These are phyloP conservation scores for Trichopria drosophilae DNA, from an alignment of 2,888 invertebrate species.

Conservation along the genomic window DNA sequence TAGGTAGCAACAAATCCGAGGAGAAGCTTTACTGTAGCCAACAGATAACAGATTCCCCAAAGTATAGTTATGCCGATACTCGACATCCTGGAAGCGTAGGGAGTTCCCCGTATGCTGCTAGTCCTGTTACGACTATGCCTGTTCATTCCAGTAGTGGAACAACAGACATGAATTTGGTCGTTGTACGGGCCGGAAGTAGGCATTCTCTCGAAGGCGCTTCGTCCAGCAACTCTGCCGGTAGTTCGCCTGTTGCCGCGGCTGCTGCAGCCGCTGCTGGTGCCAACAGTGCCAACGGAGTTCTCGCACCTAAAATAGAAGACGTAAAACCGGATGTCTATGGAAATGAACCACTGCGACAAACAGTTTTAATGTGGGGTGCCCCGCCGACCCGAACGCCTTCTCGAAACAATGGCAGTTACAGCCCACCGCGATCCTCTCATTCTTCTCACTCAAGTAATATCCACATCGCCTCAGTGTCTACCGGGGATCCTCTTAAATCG, in stretches of 20 bases:
- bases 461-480: neutral
- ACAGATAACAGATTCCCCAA: slow-evolving; percentile 64
- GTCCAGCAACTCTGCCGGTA: slow-evolving; percentile 66
- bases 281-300: slow-evolving; percentile 57
- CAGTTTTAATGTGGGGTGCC: slow-evolving; percentile 90
- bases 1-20: slow-evolving; percentile 62
- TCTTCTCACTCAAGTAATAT: slow-evolving; percentile 45
- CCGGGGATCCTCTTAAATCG: slow-evolving; percentile 58
- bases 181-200: slow-evolving; percentile 51
- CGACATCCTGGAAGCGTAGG: slow-evolving; percentile 51
- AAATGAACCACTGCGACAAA: slow-evolving; percentile 76
- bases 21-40: slow-evolving; percentile 67
- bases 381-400: slow-evolving; percentile 52
- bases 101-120: slow-evolving; percentile 51
- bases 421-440: slow-evolving; percentile 52
- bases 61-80: slow-evolving; percentile 55
- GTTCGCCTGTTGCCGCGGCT: slow-evolving; percentile 64
- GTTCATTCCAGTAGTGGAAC: slow-evolving; percentile 40
- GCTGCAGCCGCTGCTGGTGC: slow-evolving; percentile 26
- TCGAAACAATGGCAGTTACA: slow-evolving; percentile 55
- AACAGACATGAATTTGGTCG: too few relatives aligned
- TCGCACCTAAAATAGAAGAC: slow-evolving; percentile 67
- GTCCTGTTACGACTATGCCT: slow-evolving; percentile 45
- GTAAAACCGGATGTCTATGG: slow-evolving; percentile 61
- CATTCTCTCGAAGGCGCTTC: slow-evolving; percentile 61